A percentile compares a stretch with the other conserved stretches of the same genome.
Conservation (phyloP, 2,888 invertebrate genomes). For the Cheilosia pagana region DNA sequence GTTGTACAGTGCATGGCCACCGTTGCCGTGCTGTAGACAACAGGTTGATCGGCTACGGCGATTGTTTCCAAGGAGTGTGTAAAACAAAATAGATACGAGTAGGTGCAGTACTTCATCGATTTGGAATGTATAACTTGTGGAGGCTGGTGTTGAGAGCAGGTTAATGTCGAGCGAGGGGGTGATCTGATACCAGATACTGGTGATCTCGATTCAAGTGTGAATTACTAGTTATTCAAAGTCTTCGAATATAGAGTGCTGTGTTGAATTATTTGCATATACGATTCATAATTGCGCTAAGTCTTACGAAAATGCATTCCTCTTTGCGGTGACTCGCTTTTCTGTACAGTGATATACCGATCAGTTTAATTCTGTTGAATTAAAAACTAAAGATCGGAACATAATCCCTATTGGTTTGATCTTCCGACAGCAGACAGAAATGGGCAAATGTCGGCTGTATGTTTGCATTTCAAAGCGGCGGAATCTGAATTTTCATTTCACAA, state of each 20-base stretch:
- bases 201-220: constrained; percentile 13
- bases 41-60: constrained; percentile 46
- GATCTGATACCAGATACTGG: not conserved
- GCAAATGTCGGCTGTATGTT: too few relatives aligned
- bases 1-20: constrained; percentile 21
- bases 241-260: not conserved
- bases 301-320: not conserved
- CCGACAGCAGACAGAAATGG: too few relatives aligned
- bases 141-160: constrained; percentile 15
- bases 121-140: constrained; percentile 37
- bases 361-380: too few relatives aligned
- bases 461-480: too few relatives aligned
- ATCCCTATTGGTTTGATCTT: too few relatives aligned
- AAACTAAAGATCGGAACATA: too few relatives aligned
- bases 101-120: constrained; percentile 56
- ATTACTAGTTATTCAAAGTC: constrained; percentile 6
- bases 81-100: constrained; percentile 30
- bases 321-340: too few relatives aligned
- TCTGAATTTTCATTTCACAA: too few relatives aligned
- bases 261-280: not conserved
- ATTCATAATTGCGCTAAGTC: not conserved
- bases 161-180: constrained; percentile 27
- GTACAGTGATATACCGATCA: too few relatives aligned
- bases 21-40: not conserved
- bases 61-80: constrained; percentile 54